phyloP scores from a whole-genome alignment of 2,888 invertebrate genomes.

The Ethmia dodecea region DNA sequence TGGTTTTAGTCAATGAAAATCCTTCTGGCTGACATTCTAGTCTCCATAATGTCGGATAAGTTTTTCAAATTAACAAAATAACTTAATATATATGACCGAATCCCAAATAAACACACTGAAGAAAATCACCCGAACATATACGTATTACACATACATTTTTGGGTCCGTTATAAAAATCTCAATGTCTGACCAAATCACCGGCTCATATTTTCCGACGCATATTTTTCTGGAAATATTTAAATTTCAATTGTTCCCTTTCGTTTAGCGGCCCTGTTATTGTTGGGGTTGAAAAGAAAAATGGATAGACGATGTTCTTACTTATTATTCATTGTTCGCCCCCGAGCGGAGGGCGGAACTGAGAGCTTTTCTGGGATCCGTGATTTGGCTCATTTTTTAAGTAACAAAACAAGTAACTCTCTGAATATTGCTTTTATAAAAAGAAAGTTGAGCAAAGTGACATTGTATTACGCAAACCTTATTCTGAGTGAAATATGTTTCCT shows the following conservation, averaged over 20 bases:
- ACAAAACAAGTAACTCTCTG: slow-evolving; percentile 57
- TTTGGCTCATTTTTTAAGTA: slow-evolving; percentile 69
- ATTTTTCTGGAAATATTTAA: slow-evolving; percentile 63
- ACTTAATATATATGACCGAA: too few species aligned
- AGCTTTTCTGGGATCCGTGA: slow-evolving; percentile 58
- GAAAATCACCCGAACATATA: too few species aligned
- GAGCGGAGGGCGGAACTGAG: slow-evolving; percentile 17
- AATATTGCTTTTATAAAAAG: slow-evolving; percentile 39
- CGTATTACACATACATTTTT: too few species aligned
- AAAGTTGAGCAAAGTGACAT: slow-evolving; percentile 31
- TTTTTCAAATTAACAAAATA: too few species aligned
- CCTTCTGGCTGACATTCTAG: too few species aligned
- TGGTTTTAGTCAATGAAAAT: too few species aligned
- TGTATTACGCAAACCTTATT: slow-evolving; percentile 34
- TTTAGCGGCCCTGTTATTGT: slow-evolving; percentile 52
- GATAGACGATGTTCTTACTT: slow-evolving; percentile 66
- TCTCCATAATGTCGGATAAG: too few species aligned
- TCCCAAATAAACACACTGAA: too few species aligned
- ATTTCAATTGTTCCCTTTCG: slow-evolving; percentile 68
- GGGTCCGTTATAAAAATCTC: too few species aligned
- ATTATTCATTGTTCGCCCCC: slow-evolving; percentile 65
- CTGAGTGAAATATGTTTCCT: too few species aligned
- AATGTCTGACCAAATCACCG: too few species aligned
- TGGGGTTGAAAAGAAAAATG: slow-evolving; percentile 63
- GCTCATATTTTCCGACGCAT: slow-evolving; percentile 16